A percentile compares a stretch with the other conserved stretches of the same genome.
Evolutionary conservation across 2,888 invertebrate species (phyloP).

Genomic region (Hydrotaea cyrtoneurina): DNA sequence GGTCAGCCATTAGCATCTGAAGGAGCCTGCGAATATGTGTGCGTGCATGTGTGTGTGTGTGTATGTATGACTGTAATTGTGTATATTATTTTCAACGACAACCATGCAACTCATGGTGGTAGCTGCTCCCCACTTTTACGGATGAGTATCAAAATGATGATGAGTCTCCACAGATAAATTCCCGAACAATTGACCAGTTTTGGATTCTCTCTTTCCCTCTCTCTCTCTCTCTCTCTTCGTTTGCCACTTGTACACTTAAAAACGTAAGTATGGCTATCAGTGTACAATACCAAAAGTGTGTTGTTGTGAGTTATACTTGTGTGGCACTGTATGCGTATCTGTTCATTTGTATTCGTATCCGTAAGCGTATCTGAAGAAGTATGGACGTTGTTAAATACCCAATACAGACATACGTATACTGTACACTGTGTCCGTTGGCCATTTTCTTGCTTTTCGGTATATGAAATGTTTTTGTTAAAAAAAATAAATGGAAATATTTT

Average conservation of each 20-base stretch:
- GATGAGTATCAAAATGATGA: neutral
- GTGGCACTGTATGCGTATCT: neutral
- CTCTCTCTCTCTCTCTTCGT: neutral
- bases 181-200: slow-evolving; percentile 14
- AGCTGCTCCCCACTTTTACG: neutral
- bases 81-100: neutral
- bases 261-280: neutral
- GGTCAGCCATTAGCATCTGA: neutral
- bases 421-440: neutral
- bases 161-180: slow-evolving; percentile 11
- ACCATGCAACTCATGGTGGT: neutral
- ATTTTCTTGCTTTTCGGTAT: slow-evolving; percentile 27
- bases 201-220: neutral
- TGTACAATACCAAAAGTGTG: neutral
- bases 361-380: neutral
- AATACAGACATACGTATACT: neutral
- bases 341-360: neutral
- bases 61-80: neutral
- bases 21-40: neutral
- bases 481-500: slow-evolving; percentile 10
- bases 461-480: slow-evolving; percentile 24
- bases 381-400: neutral
- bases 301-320: neutral
- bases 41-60: neutral
- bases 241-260: neutral